Conservation (phyloP, 2,113 vertebrate genomes). For the Reinhardtius hippoglossoides region DNA sequence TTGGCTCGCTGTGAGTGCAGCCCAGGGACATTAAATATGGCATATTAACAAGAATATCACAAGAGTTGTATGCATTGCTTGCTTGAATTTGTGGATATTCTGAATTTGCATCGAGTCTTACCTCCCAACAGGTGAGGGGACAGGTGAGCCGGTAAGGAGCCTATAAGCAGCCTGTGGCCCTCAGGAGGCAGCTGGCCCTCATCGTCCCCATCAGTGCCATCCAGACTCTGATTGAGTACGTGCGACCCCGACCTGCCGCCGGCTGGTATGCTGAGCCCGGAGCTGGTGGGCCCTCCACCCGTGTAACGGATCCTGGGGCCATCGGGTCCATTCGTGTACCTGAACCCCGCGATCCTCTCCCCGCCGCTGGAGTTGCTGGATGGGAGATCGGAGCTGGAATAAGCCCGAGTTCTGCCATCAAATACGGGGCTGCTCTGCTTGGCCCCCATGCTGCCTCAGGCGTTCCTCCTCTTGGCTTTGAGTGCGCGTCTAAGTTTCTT, state of each 20-base stretch:
- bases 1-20: background rate
- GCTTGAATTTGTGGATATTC: background rate
- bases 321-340: slow-evolving; percentile 76
- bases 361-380: slow-evolving; percentile 75
- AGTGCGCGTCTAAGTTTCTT: slow-evolving; percentile 37
- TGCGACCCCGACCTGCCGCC: slow-evolving; percentile 83
- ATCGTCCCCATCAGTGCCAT: slow-evolving; percentile 78
- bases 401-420: slow-evolving; percentile 90
- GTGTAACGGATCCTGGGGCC: slow-evolving; percentile 79
- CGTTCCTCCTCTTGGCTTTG: slow-evolving; percentile 16
- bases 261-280: slow-evolving; percentile 85
- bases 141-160: slow-evolving; percentile 92
- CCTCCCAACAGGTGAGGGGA: slow-evolving; percentile 94
- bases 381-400: slow-evolving; percentile 91
- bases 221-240: slow-evolving; percentile 86
- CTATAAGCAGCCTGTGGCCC: slow-evolving; percentile 90
- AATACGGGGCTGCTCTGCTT: slow-evolving; percentile 87
- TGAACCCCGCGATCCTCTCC: slow-evolving; percentile 78
- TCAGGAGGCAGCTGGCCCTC: slow-evolving; percentile 74
- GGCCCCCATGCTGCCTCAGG: slow-evolving; percentile 84
- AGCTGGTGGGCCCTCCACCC: slow-evolving; percentile 64
- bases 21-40: background rate
- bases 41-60: background rate
- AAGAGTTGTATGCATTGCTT: background rate
- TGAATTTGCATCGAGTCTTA: slow-evolving; percentile 72